Evolutionary conservation across 92 coral and sea anemone genomes (phyloP), one percentile per base, ranked within the genome.

Genomic region (Zoanthus sociatus): DNA sequence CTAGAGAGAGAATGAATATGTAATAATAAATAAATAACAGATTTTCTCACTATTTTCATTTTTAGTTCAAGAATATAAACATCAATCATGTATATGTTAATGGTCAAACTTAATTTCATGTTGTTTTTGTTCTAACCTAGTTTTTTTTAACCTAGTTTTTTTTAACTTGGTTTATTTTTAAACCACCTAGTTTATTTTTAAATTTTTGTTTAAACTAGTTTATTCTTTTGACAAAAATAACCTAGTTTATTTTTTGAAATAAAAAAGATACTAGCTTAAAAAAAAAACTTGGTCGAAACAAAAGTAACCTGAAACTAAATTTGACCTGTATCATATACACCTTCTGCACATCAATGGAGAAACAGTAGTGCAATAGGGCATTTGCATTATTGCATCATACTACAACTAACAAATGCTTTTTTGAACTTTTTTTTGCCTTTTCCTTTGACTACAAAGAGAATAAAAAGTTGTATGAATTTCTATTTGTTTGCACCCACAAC

Each of bases 401-500:
- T 56, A 56, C 14, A 56, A 56, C 63, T 56, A 56, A 56, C 63
- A 56, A 56, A 56, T 56, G 63, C 63, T 56, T 56, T 56, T 56
- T 56, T 56, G 63, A 4, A 56, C 63, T 56, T 56, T 26, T 0
- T 26, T 26, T 26, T 26, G 26, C 26, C 26, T 26, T 26, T 26
- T 26, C 26, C 26, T 26, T 26, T 26, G 26, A 0, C 26, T 26
- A 26, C 26, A 56, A 56, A 56, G 63, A 56, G 63, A 56, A 56
- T 56, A 56, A 56, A 56, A 56, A 56, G 63, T 56, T 56, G 63
- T 0, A 56, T 11, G 31, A 78, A 78, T 53, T 51, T 51, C 63
- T 51, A 46, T 21, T 68, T 60, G 33, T 82, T 0, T 79, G 46
- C 6, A 86, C 92, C 92, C 89, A 89, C 37, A 89, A 84, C 89